Percentiles rank a stretch among this genome's conserved stretches.
Evolutionary conservation across 2,113 vertebrate species (phyloP).

Genomic region (Rhinoderma darwinii): DNA sequence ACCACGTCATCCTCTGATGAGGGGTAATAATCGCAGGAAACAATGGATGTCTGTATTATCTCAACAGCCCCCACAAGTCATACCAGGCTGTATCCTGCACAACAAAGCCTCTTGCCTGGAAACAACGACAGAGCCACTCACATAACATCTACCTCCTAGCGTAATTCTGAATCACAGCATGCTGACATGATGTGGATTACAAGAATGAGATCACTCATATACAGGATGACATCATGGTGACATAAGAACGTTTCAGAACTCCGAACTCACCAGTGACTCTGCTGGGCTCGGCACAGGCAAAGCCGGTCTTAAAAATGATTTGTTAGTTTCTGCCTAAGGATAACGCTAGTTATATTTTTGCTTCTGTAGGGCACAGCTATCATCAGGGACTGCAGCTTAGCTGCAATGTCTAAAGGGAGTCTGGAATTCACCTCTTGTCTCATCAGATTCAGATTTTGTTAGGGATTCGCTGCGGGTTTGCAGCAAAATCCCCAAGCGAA

Average conservation of each 20-base stretch:
- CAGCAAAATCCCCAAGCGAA: no score
- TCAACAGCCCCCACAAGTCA: background rate
- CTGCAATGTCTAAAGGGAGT: no score
- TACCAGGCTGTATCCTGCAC: background rate
- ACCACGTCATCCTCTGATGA: background rate
- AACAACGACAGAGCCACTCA: background rate
- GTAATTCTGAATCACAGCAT: background rate
- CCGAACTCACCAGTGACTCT: background rate
- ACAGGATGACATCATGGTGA: background rate
- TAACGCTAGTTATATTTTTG: no score
- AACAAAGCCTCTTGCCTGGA: slow-evolving; percentile 6
- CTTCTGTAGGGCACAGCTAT: no score
- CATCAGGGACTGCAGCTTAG: no score
- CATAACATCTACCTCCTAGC: background rate
- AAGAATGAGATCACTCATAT: background rate
- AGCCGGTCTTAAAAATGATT: background rate
- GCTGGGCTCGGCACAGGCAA: no score
- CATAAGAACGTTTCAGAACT: background rate
- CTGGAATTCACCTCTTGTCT: no score
- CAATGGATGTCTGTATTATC: background rate
- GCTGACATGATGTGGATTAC: background rate
- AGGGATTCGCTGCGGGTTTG: no score
- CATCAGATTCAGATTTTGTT: no score
- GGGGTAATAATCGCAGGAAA: background rate
- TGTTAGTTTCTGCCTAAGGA: background rate